Base-by-base conservation (phyloP, 2,797 vertebrate species). In the Catamblyrhynchus diadema region DNA sequence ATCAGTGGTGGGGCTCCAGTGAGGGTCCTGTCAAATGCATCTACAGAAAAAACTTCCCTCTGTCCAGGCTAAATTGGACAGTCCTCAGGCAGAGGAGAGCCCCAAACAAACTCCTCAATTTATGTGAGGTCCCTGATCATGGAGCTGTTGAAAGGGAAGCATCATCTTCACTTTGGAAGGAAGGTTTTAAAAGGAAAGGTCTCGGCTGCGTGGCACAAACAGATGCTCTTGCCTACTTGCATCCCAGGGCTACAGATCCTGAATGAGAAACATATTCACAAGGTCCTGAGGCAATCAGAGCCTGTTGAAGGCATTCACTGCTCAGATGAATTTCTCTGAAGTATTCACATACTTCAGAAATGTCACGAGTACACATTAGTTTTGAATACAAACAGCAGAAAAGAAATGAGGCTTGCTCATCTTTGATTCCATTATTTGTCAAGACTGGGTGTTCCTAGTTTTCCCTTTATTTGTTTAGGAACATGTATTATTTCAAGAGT, bases 391-490 rank as follows among this genome's bases (percentile, higher is more conserved):
- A 77, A 81, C 66, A 48, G 25, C 7, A 81, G 32, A 72, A 70
- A 71, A 83, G 5, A 80, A 80, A 57, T 18, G 4, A 5, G 9
- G 3, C 5, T 81, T 64, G 28, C 3, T 89, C 4, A 8, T 27
- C 27, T 84, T 73, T 81, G 22, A 57, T 67, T 81, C 30, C 3
- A 19, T 57, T 61, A 78, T 57, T 45, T 67, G 21, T 37, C 27
- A 48, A 85, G 60, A 53, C 16, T 60, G 18, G 12, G 32, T 64
- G 35, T 57, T 86, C 32, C 61, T 27, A 37, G 12, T 41, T 86
- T 78, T 92, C 54, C 45, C 82, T 69, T 56, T 21, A 56, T 88
- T 84, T 94, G 12, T 77, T 95, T 57, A 74, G 12, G 23, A 33
- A 42, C 9, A 13, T 54, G n/a, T 16, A 33, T 50, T 87, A 39